Evolutionary conservation across 2,888 invertebrate species (phyloP), one percentile per base, ranked within the genome.

Genomic region (Suillia variegata): DNA sequence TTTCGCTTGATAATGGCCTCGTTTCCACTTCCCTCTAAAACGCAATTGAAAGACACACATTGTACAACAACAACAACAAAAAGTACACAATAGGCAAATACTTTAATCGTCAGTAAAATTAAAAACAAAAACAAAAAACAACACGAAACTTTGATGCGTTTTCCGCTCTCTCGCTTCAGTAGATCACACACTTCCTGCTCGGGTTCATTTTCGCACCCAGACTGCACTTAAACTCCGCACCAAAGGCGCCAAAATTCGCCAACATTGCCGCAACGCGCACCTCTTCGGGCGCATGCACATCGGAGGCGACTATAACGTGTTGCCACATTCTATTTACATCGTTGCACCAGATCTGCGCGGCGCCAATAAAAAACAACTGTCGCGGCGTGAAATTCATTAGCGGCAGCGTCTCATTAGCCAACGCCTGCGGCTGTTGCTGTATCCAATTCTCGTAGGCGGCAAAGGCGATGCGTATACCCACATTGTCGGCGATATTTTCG

Each of bases 401-500:
- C 0, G 80, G 78, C 45, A 80, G 56, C 0, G 58, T 58, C 61
- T 78, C 77, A 0, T 62, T 51, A 45, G 54, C 45, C 18, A 63
- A 31, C 12, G 4, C 10, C 5, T 45, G 20, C 45, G 17, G 45
- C 18, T 53, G 34, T 8, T 54, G 61, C 50, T 38, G 20, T n/a
- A 74, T 58, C 80, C 78, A 80, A 20, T 61, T 66, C 2, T 65
- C 55, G 47, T 78, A 81, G 20, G 80, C 78, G 12, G 62, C 57
- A 55, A 74, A 72, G 2, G 81, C 70, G 21, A 78, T 70, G 26
- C 74, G 79, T 6, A 80, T 52, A 8, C 74, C 81, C n/a, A 70
- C 71, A 67, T 78, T 80, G 56, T 80, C 81, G 13, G 80, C 78
- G 47, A 80, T 75, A 50, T 76, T 74, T 62, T 78, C 77, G 5